phyloP scores from a whole-genome alignment of 2,888 invertebrate genomes.

The Clepsis dumicolana region DNA sequence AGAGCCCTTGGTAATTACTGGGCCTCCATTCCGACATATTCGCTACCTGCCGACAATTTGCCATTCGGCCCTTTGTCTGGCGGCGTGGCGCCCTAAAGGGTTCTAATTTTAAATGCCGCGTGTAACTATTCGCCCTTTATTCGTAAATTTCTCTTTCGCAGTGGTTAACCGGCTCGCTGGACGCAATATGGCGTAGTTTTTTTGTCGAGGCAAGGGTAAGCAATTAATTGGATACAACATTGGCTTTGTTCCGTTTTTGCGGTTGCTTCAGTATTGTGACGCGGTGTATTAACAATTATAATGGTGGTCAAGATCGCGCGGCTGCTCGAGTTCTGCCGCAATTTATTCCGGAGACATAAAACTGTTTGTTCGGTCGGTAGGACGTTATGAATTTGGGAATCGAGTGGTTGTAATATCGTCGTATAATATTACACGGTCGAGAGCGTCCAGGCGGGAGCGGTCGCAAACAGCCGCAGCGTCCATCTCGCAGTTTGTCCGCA shows the following conservation, averaged over 20 bases:
- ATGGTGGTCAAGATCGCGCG: constrained; percentile 32
- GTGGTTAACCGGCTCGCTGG: constrained; percentile 77
- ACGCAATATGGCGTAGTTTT: constrained; percentile 81
- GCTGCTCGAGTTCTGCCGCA: neutral
- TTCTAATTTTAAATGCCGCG: constrained; percentile 85
- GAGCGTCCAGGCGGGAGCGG: constrained; percentile 47
- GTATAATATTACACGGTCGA: constrained; percentile 71
- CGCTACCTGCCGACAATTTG: constrained; percentile 86
- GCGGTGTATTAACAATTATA: constrained; percentile 30
- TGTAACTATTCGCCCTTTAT: constrained; percentile 84
- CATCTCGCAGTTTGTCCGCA: constrained; percentile 81
- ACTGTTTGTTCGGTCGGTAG: constrained; percentile 25
- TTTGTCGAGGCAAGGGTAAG: constrained; percentile 77
- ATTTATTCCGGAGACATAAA: constrained; percentile 28
- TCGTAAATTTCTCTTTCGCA: constrained; percentile 84
- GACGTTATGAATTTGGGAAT: constrained; percentile 31
- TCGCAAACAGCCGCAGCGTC: constrained; percentile 75
- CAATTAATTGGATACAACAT: constrained; percentile 79
- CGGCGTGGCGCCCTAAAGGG: constrained; percentile 86
- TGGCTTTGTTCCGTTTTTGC: constrained; percentile 73
- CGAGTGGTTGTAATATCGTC: constrained; percentile 53
- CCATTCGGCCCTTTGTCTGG: constrained; percentile 84
- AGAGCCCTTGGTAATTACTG: constrained; percentile 83
- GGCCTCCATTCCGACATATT: constrained; percentile 79
- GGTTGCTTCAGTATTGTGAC: constrained; percentile 64